These are phyloP conservation scores for Heliconius nattereri DNA, from an alignment of 1,140 invertebrate species.

Conservation along the genomic window DNA sequence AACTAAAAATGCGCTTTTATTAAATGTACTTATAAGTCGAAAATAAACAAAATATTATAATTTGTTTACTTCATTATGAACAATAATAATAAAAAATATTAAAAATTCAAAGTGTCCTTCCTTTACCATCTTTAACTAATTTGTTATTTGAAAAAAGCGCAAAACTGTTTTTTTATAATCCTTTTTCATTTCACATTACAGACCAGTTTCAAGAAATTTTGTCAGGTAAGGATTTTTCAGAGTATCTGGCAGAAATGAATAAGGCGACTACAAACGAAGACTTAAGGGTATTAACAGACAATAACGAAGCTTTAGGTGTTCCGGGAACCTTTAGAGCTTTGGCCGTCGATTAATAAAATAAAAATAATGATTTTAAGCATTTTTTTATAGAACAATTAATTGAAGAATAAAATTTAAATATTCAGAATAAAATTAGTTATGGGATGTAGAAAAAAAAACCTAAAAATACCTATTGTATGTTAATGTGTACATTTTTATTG, in stretches of 20 bases:
- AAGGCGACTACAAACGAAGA: conserved; percentile 40
- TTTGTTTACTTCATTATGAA: too few relatives aligned
- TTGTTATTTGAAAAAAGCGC: background rate
- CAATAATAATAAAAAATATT: too few relatives aligned
- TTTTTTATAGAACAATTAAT: too few relatives aligned
- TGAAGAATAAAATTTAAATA: background rate
- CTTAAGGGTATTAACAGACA: conserved; percentile 26
- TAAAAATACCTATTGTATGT: too few relatives aligned
- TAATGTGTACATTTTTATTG: too few relatives aligned
- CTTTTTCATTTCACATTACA: conserved; percentile 25
- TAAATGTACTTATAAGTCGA: too few relatives aligned
- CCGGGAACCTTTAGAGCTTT: conserved; percentile 49
- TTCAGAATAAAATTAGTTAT: background rate
- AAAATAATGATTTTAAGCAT: too few relatives aligned
- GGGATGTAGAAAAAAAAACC: too few relatives aligned
- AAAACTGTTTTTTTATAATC: background rate
- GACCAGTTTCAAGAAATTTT: conserved; percentile 38
- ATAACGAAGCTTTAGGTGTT: conserved; percentile 48
- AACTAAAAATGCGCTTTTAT: too few relatives aligned
- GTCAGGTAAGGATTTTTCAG: conserved; percentile 21
- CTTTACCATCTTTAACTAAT: too few relatives aligned
- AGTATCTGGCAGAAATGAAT: conserved; percentile 39
- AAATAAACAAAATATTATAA: too few relatives aligned
- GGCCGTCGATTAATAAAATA: conserved; percentile 52
- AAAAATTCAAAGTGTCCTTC: too few relatives aligned